Conservation (phyloP, 2,797 vertebrate species). For the Eutrigla gurnardus region DNA sequence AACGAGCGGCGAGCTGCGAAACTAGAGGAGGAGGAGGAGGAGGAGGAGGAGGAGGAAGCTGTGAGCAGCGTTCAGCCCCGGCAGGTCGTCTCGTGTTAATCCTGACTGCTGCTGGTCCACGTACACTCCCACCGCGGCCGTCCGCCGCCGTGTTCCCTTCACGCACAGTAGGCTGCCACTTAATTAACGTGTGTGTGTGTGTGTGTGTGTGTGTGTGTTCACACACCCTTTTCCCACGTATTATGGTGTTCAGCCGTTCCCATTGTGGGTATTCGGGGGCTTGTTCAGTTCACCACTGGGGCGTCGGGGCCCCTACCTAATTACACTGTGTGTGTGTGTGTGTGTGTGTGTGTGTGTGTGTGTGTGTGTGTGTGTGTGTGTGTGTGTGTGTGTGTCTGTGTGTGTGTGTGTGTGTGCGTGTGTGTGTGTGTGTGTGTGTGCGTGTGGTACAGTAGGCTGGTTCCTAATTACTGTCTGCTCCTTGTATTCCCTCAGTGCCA, state of each 20-base stretch:
- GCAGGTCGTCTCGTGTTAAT: slow-evolving; percentile 64
- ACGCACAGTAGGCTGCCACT: slow-evolving; percentile 64
- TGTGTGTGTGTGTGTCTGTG: slow-evolving; percentile 59
- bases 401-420: slow-evolving; percentile 19
- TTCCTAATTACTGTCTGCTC: slow-evolving; percentile 96
- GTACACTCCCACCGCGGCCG: slow-evolving; percentile 66
- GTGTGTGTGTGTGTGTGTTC: slow-evolving; percentile 27
- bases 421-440: too few relatives aligned
- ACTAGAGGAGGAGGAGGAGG: background rate
- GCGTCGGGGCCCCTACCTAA: slow-evolving; percentile 70
- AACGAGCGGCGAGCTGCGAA: too few relatives aligned
- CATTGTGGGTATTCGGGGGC: slow-evolving; percentile 70
- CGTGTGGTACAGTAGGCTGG: slow-evolving; percentile 92
- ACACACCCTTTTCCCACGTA: slow-evolving; percentile 48
- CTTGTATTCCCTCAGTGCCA: slow-evolving; percentile 94
- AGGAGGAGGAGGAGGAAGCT: background rate
- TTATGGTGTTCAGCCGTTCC: slow-evolving; percentile 68
- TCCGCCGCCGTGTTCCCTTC: slow-evolving; percentile 63
- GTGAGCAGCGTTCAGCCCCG: background rate
- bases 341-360: slow-evolving; percentile 50
- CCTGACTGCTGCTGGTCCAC: slow-evolving; percentile 60
- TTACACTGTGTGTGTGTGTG: slow-evolving; percentile 64
- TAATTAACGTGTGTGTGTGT: slow-evolving; percentile 59
- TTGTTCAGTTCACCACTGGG: slow-evolving; percentile 75
- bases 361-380: slow-evolving; percentile 57